These are phyloP conservation scores for Erebia epiphron DNA, from an alignment of 2,888 invertebrate species.

Conservation along the genomic window DNA sequence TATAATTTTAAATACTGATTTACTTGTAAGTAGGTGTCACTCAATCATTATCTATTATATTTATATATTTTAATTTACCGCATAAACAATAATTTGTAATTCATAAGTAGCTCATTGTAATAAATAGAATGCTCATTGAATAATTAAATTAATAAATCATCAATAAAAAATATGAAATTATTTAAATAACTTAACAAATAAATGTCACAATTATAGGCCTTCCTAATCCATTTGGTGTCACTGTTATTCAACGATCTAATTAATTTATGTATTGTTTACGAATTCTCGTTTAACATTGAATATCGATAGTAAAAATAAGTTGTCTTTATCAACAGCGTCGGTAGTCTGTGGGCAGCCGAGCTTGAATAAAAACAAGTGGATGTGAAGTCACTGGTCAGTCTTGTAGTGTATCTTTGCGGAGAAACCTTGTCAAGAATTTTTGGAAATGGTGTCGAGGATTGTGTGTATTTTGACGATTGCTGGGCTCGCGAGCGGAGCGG, in stretches of 20 bases:
- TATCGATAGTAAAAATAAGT: neutral
- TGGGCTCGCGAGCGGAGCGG: conserved; percentile 58
- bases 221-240: conserved; percentile 6
- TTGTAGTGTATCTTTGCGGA: conserved; percentile 41
- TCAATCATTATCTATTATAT: no score
- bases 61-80: no score
- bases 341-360: conserved; percentile 50
- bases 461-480: conserved; percentile 56
- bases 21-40: no score
- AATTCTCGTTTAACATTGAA: neutral
- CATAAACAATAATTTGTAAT: neutral
- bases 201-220: conserved; percentile 7
- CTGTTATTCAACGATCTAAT: conserved; percentile 10
- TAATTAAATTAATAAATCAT: neutral
- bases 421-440: conserved; percentile 41
- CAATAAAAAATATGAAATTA: neutral
- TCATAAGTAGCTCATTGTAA: neutral
- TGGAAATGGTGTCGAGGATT: conserved; percentile 62
- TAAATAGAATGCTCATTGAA: neutral
- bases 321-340: conserved; percentile 41
- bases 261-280: conserved; percentile 15
- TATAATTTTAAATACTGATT: no score
- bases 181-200: neutral
- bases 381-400: conserved; percentile 55
- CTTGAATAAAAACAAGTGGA: conserved; percentile 66